Conservation (phyloP, 2,888 invertebrate genomes). For the Pinctada fucata region DNA sequence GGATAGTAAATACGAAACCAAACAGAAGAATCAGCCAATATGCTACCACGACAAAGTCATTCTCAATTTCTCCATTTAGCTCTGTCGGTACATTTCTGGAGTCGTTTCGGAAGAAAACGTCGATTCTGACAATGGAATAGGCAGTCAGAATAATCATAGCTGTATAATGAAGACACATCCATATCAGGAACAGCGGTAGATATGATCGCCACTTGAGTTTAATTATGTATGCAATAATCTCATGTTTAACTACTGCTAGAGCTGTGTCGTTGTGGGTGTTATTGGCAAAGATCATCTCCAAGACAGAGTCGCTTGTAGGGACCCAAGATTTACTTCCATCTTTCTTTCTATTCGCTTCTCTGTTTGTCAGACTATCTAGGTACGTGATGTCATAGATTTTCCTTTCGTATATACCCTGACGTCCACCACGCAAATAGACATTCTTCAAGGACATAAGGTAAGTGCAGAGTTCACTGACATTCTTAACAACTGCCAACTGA, state of each 20-base stretch:
- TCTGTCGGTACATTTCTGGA: neutral
- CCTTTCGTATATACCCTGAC: neutral
- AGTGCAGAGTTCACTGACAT: neutral
- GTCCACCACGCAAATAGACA: neutral
- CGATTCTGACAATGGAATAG: neutral
- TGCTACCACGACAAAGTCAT: neutral
- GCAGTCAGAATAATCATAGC: neutral
- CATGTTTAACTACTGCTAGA: neutral
- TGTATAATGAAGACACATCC: neutral
- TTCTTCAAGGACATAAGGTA: neutral
- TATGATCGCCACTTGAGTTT: neutral
- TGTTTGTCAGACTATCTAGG: neutral
- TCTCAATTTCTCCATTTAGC: neutral
- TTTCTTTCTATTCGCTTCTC: neutral
- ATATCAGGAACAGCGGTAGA: neutral
- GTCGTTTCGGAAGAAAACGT: neutral
- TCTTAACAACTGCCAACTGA: neutral
- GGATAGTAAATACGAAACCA: neutral
- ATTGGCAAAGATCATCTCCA: neutral
- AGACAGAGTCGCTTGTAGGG: neutral
- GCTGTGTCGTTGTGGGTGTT: neutral
- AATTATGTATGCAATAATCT: neutral
- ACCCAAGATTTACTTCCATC: neutral
- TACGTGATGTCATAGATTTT: neutral
- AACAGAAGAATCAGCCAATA: neutral